A percentile compares a stretch with the other conserved stretches of the same genome.
These are phyloP conservation scores for Sander vitreus DNA, from an alignment of 2,113 vertebrate species.

Conservation along the genomic window DNA sequence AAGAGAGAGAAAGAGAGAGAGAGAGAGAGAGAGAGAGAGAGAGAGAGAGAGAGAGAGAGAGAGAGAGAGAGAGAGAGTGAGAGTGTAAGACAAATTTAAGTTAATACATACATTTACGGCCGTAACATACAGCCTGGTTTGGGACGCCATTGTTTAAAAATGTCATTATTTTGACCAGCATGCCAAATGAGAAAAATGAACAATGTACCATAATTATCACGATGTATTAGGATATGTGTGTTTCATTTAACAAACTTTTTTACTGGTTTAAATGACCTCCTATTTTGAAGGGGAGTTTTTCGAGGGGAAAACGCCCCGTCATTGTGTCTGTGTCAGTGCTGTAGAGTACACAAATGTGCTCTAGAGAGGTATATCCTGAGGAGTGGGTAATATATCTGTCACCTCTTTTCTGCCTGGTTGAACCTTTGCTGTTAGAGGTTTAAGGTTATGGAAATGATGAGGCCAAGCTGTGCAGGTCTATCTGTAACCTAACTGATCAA, in stretches of 20 bases:
- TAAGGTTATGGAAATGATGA: conserved; percentile 64
- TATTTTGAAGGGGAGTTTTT: conserved; percentile 24
- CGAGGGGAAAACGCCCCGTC: conserved; percentile 21
- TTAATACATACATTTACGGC: not conserved
- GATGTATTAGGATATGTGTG: not conserved
- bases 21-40: conserved; percentile 7
- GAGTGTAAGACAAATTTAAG: no score
- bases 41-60: not conserved
- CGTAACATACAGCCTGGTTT: not conserved
- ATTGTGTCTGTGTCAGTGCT: conserved; percentile 20
- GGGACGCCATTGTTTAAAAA: not conserved
- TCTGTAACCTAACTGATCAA: conserved; percentile 12
- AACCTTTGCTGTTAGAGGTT: conserved; percentile 41
- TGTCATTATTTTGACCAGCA: not conserved
- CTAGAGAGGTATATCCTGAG: not conserved
- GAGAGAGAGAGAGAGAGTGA: not conserved
- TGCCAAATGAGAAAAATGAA: not conserved
- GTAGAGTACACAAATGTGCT: conserved; percentile 25
- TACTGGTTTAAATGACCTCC: conserved; percentile 3
- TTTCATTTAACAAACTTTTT: not conserved
- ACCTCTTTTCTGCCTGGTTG: conserved; percentile 29
- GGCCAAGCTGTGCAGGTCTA: conserved; percentile 9
- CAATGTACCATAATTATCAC: not conserved
- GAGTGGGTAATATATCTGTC: conserved; percentile 34
- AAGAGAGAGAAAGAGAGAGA: not conserved